Evolutionary conservation across 2,113 vertebrate genomes (phyloP).

Genomic region (Cebus imitator): DNA sequence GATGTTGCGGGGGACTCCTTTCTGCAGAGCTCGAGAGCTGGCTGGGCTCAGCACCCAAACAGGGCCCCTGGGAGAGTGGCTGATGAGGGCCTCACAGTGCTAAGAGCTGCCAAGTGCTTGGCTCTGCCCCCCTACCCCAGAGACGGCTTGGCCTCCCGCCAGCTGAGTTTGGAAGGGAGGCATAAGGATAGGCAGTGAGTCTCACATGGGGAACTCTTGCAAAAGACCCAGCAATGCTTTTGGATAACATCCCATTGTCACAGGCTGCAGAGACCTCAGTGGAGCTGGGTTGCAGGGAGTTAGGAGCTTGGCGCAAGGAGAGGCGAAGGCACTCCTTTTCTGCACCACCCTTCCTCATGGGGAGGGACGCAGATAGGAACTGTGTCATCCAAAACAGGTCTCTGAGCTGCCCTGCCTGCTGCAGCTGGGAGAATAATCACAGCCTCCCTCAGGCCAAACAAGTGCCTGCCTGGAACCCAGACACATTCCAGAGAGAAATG

Average conservation of each 20-base stretch:
- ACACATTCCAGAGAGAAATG: background rate
- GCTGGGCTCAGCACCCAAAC: constrained; percentile 75
- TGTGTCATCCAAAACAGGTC: constrained; percentile 59
- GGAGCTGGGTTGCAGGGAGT: background rate
- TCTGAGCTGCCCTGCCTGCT: background rate
- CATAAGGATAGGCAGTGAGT: constrained; percentile 26
- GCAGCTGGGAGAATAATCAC: background rate
- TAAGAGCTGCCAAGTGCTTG: background rate
- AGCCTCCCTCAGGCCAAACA: background rate
- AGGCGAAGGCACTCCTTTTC: constrained; percentile 49
- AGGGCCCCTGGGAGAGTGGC: constrained; percentile 43
- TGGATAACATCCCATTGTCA: constrained; percentile 41
- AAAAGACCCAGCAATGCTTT: constrained; percentile 71
- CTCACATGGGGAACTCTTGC: constrained; percentile 71
- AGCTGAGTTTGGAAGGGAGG: constrained; percentile 67
- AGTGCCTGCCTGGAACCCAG: background rate
- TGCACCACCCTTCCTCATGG: constrained; percentile 37
- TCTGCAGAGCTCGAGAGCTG: constrained; percentile 53
- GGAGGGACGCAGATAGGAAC: constrained; percentile 46
- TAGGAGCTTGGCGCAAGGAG: constrained; percentile 54
- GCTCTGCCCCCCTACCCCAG: background rate
- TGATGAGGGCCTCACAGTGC: constrained; percentile 20
- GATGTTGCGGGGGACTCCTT: constrained; percentile 63
- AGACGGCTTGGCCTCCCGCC: constrained; percentile 51
- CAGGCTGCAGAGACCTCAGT: background rate